A percentile compares a stretch with the other conserved stretches of the same genome.
phyloP scores from a whole-genome alignment of 1,140 invertebrate genomes.

The Zaprionus kolodkinae region DNA sequence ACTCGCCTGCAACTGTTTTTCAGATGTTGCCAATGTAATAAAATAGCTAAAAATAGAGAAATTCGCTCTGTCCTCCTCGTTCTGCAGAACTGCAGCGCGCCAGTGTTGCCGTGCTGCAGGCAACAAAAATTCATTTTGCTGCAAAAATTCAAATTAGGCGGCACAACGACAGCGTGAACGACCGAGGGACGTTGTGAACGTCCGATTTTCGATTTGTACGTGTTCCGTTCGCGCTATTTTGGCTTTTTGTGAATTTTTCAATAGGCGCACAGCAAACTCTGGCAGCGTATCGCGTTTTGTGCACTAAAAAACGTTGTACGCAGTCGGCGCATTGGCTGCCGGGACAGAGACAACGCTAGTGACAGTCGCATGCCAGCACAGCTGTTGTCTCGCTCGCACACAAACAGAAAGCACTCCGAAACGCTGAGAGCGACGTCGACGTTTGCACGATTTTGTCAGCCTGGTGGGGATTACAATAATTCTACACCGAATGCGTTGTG shows the following conservation, averaged over 20 bases:
- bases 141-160: constrained; percentile 43
- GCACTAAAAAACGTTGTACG: not conserved
- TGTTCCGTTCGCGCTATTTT: constrained; percentile 77
- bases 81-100: constrained; percentile 16
- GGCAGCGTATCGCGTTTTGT: constrained; percentile 34
- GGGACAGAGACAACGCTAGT: constrained; percentile 1
- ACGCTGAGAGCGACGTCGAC: constrained; percentile 5
- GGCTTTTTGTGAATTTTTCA: constrained; percentile 81
- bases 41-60: not conserved
- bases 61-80: not conserved
- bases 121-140: not conserved
- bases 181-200: constrained; percentile 54
- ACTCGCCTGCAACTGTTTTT: constrained; percentile 32
- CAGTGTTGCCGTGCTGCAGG: constrained; percentile 18
- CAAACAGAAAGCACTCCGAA: constrained; percentile 63
- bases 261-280: constrained; percentile 58
- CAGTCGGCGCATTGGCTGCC: not conserved
- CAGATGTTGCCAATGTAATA: constrained; percentile 45
- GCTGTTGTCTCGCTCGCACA: constrained; percentile 40
- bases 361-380: constrained; percentile 47
- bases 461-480: constrained; percentile 80
- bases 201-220: constrained; percentile 68
- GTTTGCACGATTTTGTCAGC: constrained; percentile 42
- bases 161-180: constrained; percentile 38
- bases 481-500: constrained; percentile 81